A percentile compares a stretch with the other conserved stretches of the same genome.
Evolutionary conservation across 1,140 invertebrate genomes (phyloP).

Genomic region (Drosophila santomea): DNA sequence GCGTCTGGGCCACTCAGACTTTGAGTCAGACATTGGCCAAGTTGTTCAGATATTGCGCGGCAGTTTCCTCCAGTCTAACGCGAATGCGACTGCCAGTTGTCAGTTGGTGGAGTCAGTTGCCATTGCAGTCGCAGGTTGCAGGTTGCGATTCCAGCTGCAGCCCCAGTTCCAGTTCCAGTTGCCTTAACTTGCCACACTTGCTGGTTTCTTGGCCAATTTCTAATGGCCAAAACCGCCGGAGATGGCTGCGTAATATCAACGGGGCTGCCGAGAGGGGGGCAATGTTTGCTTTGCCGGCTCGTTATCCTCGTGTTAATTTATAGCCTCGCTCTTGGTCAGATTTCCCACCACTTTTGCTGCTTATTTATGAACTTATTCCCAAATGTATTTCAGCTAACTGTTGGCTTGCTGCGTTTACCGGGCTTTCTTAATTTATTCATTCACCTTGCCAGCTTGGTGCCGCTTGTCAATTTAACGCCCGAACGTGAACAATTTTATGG

Average conservation of each 20-base stretch:
- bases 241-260: conserved; percentile 53
- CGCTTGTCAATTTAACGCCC: conserved; percentile 54
- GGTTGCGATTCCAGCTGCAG: conserved; percentile 19
- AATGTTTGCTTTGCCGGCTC: conserved; percentile 48
- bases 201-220: conserved; percentile 76
- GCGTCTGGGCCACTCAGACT: conserved; percentile 37
- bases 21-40: conserved; percentile 63
- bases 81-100: conserved; percentile 44
- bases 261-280: conserved; percentile 34
- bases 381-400: conserved; percentile 29
- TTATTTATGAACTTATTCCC: conserved; percentile 34
- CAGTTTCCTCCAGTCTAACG: conserved; percentile 60
- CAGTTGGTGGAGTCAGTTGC: conserved; percentile 22
- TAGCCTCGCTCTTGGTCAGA: conserved; percentile 46
- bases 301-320: conserved; percentile 67
- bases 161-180: conserved; percentile 35
- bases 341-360: neutral
- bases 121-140: conserved; percentile 35
- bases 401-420: conserved; percentile 11
- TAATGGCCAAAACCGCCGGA: conserved; percentile 54
- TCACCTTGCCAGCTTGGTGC: conserved; percentile 42
- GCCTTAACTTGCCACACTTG: conserved; percentile 54
- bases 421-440: conserved; percentile 46
- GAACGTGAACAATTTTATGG: conserved; percentile 55
- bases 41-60: conserved; percentile 65